Evolutionary conservation across 2,113 vertebrate species (phyloP).

Genomic region (Plecotus auritus): DNA sequence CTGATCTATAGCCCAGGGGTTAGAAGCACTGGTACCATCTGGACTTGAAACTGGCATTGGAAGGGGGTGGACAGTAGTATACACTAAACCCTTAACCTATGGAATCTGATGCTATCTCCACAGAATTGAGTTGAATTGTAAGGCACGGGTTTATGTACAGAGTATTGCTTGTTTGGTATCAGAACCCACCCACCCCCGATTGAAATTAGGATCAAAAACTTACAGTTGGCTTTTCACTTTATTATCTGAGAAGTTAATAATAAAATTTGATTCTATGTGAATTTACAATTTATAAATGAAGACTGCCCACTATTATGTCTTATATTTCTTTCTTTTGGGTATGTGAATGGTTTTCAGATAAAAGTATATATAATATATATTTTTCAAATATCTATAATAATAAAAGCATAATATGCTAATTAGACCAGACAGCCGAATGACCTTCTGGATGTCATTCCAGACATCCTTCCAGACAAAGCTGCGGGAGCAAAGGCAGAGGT

Average conservation of each 20-base stretch:
- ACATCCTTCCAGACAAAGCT: no score
- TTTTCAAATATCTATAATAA: background rate
- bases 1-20: background rate
- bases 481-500: no score
- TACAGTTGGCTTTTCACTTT: background rate
- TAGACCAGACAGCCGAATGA: no score
- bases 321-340: background rate
- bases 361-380: background rate
- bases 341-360: background rate
- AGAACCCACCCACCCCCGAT: no score
- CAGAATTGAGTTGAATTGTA: background rate
- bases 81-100: no score
- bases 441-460: no score
- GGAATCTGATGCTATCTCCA: background rate
- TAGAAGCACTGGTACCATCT: background rate
- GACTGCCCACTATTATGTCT: background rate
- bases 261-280: background rate
- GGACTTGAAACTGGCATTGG: background rate
- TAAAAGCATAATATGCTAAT: no score
- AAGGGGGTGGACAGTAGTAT: background rate
- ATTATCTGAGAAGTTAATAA: background rate
- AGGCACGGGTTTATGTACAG: background rate
- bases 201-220: background rate
- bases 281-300: background rate
- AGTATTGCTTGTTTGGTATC: background rate